A percentile compares a stretch with the other conserved stretches of the same genome.
These are phyloP conservation scores for Caracal caracal DNA, from an alignment of 2,113 vertebrate genomes.

Conservation along the genomic window DNA sequence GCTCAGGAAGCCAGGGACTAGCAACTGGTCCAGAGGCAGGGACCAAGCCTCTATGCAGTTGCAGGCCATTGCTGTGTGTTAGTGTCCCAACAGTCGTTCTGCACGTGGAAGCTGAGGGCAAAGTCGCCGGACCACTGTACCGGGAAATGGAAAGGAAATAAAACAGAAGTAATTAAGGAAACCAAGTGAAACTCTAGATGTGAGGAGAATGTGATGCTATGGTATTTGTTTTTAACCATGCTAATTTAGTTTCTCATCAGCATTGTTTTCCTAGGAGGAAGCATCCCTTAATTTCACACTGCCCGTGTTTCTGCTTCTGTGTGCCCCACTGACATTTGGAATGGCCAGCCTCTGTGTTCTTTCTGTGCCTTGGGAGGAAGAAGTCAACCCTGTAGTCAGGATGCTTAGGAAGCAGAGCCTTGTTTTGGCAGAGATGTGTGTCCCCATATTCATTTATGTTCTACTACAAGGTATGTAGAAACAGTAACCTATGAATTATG, in stretches of 20 bases:
- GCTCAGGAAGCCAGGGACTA: neutral
- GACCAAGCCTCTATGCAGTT: neutral
- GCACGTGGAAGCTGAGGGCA: neutral
- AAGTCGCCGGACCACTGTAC: neutral
- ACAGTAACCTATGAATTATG: slow-evolving; percentile 91
- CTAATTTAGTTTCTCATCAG: neutral
- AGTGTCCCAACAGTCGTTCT: neutral
- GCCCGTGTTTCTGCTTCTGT: neutral
- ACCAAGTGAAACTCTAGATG: neutral
- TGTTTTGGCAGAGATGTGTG: neutral
- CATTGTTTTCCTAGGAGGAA: neutral
- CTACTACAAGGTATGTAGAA: slow-evolving; percentile 88
- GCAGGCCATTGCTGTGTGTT: neutral
- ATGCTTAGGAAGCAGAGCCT: neutral
- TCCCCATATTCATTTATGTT: slow-evolving; percentile 84
- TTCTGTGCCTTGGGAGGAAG: neutral
- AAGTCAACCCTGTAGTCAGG: neutral
- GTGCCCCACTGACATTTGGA: fast-evolving
- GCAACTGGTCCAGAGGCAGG: neutral
- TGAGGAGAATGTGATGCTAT: neutral
- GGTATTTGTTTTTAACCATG: neutral
- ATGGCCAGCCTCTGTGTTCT: neutral
- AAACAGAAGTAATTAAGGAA: neutral
- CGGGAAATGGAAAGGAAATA: neutral
- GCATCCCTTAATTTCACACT: neutral